Evolutionary conservation across 2,113 vertebrate species (phyloP), one percentile per base, ranked within the genome.

Genomic region (Platichthys stellatus): DNA sequence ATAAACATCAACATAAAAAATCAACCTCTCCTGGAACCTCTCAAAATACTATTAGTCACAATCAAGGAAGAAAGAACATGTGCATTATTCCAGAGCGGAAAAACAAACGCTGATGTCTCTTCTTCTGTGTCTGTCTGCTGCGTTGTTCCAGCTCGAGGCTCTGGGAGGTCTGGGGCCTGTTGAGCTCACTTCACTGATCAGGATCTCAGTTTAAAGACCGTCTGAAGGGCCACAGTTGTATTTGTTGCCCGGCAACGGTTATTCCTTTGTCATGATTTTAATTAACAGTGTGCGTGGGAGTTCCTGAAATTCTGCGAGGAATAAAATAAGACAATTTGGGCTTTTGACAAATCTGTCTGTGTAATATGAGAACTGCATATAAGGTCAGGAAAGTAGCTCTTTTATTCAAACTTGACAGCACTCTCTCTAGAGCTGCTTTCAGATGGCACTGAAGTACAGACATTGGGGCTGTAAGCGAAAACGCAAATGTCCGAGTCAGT

Each of bases 21-120:
- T n/a, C n/a, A n/a, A n/a, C n/a, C n/a, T n/a, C n/a, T n/a, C n/a
- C n/a, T n/a, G n/a, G n/a, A n/a, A n/a, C n/a, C n/a, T n/a, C n/a
- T n/a, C 23, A 82, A 83, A 89, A 88, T 49, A 69, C 62, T 49
- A 66, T 82, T 65, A 85, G 72, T 84, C 76, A 80, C 80, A 31
- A 72, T 59, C 76, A 74, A 72, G 68, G 74, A 71, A 65, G 61
- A 1, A 21, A 61, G 53, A 83, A 80, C 66, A 7, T 31, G 28
- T 31, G 28, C 28, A 56, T 9, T 45, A 62, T 74, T 63, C 53
- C 45, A 35, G 18, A 53, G 51, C 40, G 20, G n/a, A 69, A 59
- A 49, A 49, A 82, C 63, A 62, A 23, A 47, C 8, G 14, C 58
- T 28, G 63, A 63, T 43, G 11, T 43, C 69, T 73, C 1, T 18